A percentile compares a stretch with the other conserved stretches of the same genome.
Evolutionary conservation across 1,140 invertebrate species (phyloP).

Genomic region (Saccostrea cuccullata): DNA sequence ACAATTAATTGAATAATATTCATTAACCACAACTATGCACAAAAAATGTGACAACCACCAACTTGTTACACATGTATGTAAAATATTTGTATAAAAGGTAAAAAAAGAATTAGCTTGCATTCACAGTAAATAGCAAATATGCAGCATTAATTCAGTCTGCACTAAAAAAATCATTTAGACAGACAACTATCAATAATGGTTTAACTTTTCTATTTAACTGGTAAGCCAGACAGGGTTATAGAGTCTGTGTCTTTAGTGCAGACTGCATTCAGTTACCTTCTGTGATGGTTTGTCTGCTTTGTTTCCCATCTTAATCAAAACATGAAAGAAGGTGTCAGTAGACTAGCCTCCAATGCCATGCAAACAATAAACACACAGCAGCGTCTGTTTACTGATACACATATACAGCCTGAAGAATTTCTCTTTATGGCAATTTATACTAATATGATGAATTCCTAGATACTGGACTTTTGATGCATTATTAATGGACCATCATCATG

Average conservation of each 20-base stretch:
- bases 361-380: too few species aligned
- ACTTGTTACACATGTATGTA: not conserved
- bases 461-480: too few species aligned
- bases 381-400: too few species aligned
- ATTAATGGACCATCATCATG: too few species aligned
- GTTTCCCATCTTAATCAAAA: constrained; percentile 31
- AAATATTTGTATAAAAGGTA: not conserved
- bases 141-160: not conserved
- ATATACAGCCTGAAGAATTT: too few species aligned
- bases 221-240: not conserved
- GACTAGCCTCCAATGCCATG: too few species aligned
- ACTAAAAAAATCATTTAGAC: not conserved
- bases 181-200: not conserved
- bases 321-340: not conserved
- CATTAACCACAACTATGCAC: not conserved
- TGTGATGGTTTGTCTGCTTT: constrained; percentile 4
- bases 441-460: too few species aligned
- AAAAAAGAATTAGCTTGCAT: not conserved
- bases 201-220: not conserved
- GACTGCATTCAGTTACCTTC: constrained; percentile 4
- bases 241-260: not conserved
- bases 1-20: not conserved
- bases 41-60: not conserved
- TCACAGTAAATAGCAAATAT: not conserved
- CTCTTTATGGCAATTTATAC: too few species aligned